phyloP scores from a whole-genome alignment of 2,797 vertebrate genomes.

The Eospalax fontanierii region DNA sequence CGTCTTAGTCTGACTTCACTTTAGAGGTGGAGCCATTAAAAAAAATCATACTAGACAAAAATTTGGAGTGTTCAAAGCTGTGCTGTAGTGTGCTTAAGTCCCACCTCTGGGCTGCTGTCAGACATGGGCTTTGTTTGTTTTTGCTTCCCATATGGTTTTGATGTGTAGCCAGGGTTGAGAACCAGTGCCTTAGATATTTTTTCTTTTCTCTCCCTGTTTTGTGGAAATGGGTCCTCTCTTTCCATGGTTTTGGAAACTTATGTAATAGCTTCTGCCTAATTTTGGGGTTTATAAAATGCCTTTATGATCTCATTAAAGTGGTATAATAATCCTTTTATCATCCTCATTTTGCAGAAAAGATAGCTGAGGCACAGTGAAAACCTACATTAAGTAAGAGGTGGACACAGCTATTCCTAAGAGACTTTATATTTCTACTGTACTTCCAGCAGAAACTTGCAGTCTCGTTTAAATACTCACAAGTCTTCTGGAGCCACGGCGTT shows the following conservation, averaged over 20 bases:
- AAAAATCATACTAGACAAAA: neutral
- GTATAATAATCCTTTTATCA: neutral
- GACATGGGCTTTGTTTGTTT: neutral
- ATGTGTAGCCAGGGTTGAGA: neutral
- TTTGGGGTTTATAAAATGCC: constrained; percentile 53
- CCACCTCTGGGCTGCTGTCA: neutral
- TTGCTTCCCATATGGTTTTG: neutral
- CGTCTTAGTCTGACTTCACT: constrained; percentile 1
- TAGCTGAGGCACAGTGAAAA: neutral
- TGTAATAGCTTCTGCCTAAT: neutral
- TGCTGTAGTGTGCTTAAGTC: neutral
- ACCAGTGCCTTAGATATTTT: neutral
- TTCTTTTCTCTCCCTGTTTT: constrained; percentile 5
- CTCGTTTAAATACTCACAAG: neutral
- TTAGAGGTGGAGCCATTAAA: constrained; percentile 21
- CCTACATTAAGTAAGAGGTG: neutral
- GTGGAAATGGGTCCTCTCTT: constrained; percentile 20
- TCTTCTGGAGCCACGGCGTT: neutral
- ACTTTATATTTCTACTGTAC: neutral
- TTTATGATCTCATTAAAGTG: constrained; percentile 19
- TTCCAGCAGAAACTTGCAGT: neutral
- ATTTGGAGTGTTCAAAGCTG: neutral
- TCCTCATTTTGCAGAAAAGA: constrained; percentile 31
- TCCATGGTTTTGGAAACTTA: constrained; percentile 44
- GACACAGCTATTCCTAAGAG: neutral